phyloP scores from a whole-genome alignment of 2,797 vertebrate genomes.

The Arremon brunneinucha region DNA sequence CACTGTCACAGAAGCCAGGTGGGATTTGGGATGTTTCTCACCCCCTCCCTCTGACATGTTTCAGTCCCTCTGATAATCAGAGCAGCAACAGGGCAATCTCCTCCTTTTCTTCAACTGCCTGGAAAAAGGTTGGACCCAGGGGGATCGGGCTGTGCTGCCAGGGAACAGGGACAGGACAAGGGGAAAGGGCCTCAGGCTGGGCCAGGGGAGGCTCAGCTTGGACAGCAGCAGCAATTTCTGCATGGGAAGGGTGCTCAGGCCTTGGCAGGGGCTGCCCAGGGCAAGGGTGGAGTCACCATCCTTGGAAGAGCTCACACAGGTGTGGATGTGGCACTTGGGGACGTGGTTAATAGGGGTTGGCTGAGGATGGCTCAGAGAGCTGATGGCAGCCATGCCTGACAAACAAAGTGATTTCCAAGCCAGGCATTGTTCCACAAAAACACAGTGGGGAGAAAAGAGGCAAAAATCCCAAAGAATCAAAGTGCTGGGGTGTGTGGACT shows the following conservation, averaged over 20 bases:
- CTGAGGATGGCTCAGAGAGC: background rate
- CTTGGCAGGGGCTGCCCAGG: background rate
- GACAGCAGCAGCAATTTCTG: background rate
- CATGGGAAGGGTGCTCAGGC: background rate
- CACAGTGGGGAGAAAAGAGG: background rate
- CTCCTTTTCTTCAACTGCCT: background rate
- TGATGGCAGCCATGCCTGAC: background rate
- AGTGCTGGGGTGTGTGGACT: fast-evolving
- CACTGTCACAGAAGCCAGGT: too few relatives aligned
- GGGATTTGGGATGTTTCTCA: background rate
- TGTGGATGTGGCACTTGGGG: background rate
- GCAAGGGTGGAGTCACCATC: fast-evolving
- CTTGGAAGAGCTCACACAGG: background rate
- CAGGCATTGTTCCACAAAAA: background rate
- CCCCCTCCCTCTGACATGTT: background rate
- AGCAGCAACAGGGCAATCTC: background rate
- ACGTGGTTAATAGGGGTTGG: fast-evolving
- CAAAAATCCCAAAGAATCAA: background rate
- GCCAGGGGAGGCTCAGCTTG: background rate
- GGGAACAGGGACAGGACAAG: background rate
- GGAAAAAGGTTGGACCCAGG: fast-evolving
- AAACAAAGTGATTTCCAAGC: background rate
- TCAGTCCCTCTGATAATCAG: background rate
- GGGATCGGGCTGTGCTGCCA: fast-evolving
- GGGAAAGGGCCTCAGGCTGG: fast-evolving